Base-by-base conservation (phyloP, 1,140 invertebrate species). In the Microvelia longipes region DNA sequence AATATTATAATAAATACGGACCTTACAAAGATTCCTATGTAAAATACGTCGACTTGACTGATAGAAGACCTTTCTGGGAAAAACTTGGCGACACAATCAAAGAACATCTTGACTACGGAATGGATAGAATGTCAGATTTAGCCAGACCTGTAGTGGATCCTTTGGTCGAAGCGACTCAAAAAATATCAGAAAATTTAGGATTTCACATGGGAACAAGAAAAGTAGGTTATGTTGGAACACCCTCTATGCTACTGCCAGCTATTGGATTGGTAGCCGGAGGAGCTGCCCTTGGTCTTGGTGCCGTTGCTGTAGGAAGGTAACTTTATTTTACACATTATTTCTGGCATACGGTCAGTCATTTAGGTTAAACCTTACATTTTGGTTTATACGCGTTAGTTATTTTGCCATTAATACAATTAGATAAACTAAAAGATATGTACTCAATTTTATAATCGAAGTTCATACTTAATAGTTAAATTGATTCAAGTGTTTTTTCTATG, bases 261-360 rank as follows among this genome's bases (percentile, higher is more conserved):
- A 77, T 90, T 24, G 88, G 88, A 13, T 79, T 90, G 0, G 86
- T 91, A 70, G 89, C 89, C 25, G 88, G 89, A 0, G 90, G 89
- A 1, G 88, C 90, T 15, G 89, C 90, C 11, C 80, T 91, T 2
- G 89, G 89, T 1, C 82, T 91, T 1, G 89, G 89, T 26, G 89
- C 89, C 0, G 87, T 90, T 0, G 89, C 89, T 1, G 85, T 91
- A 30, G 89, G 89, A 11, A 82, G 87, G 76, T 80, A 70, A 71
- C 27, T 71, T 66, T 62, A 14, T 25, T 24, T 14, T 64, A 64
- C 35, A 11, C n/a, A n/a, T n/a, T n/a, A n/a, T n/a, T n/a, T n/a
- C n/a, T n/a, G n/a, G n/a, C n/a, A n/a, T n/a, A n/a, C n/a, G n/a
- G n/a, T n/a, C n/a, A n/a, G n/a, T n/a, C n/a, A n/a, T n/a, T n/a